Conservation (phyloP, 2,113 vertebrate genomes). For the Pandion haliaetus region DNA sequence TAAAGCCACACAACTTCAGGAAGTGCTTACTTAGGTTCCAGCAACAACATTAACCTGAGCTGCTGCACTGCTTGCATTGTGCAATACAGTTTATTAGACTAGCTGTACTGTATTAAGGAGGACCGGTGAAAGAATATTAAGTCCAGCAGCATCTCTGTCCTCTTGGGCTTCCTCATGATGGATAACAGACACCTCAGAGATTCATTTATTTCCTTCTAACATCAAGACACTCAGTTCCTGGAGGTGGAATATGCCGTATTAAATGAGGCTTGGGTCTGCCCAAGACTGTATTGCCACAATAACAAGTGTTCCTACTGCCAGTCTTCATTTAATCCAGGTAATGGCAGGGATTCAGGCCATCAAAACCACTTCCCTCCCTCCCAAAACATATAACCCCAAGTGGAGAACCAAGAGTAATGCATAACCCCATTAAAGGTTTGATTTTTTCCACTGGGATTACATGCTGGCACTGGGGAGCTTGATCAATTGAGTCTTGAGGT, state of each 20-base stretch:
- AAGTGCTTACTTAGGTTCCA: neutral
- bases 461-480: neutral
- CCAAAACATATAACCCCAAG: neutral
- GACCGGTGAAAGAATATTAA: neutral
- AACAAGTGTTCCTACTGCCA: neutral
- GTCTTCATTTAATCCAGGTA: neutral
- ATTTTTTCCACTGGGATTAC: constrained; percentile 21
- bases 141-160: neutral
- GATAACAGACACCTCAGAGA: neutral
- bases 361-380: neutral
- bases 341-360: neutral
- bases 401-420: neutral
- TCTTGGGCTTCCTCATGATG: neutral
- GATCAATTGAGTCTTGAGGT: constrained; percentile 43
- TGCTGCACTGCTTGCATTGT: rapidly evolving
- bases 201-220: neutral
- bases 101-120: neutral
- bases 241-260: neutral
- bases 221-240: neutral
- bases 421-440: neutral
- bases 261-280: neutral
- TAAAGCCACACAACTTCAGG: neutral
- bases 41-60: neutral
- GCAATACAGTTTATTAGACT: neutral
- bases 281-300: neutral